Base-by-base conservation (phyloP, 2,888 invertebrate genomes). In the Eristalis tenax region DNA sequence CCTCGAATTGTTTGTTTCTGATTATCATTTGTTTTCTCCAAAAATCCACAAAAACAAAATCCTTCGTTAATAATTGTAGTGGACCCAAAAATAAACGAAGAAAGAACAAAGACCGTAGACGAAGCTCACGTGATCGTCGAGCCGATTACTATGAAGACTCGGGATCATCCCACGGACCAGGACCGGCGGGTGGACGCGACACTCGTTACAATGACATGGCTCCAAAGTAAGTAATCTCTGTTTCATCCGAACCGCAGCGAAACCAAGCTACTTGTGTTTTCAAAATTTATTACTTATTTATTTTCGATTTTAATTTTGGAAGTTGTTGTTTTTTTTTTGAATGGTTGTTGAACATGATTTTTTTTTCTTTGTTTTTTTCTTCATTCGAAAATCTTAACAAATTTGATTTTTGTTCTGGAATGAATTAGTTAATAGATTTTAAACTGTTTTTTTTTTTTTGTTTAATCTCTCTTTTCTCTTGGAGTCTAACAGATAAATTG, bases 121-220 rank as follows among this genome's bases (percentile, higher is more conserved):
- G 92, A 71, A 88, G 89, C 50, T 90, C 90, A 71, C 89, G 90
- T 91, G 89, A 91, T 92, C 75, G 91, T 90, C 90, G 94, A 91
- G 90, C 93, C 91, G 90, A 94, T 93, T 90, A 94, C 93, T 91
- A 94, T 93, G 90, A 93, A 90, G 92, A 93, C 91, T 91, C 93
- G 92, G 90, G 92, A 78, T 92, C 92, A 90, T 91, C 93, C 89
- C 92, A 94, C 90, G 91, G 92, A 90, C 91, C 92, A 89, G 94
- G 94, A 18, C 93, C 93, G 81, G 95, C 96, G 75, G 90, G 90
- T 69, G 94, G 94, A 88, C 92, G 93, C 89, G 95, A 96, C 92
- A 95, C 96, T 91, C 95, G 97, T 94, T 97, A 97, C 94, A 96
- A 96, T 92, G 97, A 97, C 93, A 96, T 96, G 95, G 97, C 97